These are phyloP conservation scores for Sesia bembeciformis DNA, from an alignment of 2,888 invertebrate genomes.

Conservation along the genomic window DNA sequence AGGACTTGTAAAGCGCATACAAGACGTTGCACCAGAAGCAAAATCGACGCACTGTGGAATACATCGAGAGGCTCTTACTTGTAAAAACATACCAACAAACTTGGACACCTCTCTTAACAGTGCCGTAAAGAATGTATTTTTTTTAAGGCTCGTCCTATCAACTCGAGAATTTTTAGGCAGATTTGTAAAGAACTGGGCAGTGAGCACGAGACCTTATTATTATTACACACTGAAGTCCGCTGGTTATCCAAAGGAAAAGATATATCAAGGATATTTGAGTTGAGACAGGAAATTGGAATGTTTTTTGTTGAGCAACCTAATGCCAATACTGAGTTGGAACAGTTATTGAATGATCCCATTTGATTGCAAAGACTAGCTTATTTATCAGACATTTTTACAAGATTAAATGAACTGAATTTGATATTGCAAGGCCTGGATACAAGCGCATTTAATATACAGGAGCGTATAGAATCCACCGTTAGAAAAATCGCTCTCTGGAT, in stretches of 20 bases:
- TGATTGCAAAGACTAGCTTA: neutral
- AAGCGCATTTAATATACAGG: neutral
- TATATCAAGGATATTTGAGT: slow-evolving; percentile 4
- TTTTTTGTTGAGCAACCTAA: neutral
- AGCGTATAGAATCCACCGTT: neutral
- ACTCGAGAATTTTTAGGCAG: neutral
- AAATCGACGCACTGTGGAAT: slow-evolving; percentile 5
- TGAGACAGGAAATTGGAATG: slow-evolving; percentile 4
- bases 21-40: neutral
- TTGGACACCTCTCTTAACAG: neutral
- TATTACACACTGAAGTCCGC: slow-evolving; percentile 10
- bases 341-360: neutral
- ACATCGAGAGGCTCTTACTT: slow-evolving; percentile 7
- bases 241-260: slow-evolving; percentile 9
- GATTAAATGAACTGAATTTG: neutral
- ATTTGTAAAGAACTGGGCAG: neutral
- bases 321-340: neutral
- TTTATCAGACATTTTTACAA: neutral
- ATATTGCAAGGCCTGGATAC: neutral
- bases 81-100: slow-evolving; percentile 1
- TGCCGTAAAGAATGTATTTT: neutral
- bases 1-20: neutral
- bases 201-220: slow-evolving; percentile 1
- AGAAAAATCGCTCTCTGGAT: neutral
- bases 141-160: neutral